A percentile compares a stretch with the other conserved stretches of the same genome.
phyloP scores from a whole-genome alignment of 1,140 invertebrate genomes.

The Xylocopa sonorina region DNA sequence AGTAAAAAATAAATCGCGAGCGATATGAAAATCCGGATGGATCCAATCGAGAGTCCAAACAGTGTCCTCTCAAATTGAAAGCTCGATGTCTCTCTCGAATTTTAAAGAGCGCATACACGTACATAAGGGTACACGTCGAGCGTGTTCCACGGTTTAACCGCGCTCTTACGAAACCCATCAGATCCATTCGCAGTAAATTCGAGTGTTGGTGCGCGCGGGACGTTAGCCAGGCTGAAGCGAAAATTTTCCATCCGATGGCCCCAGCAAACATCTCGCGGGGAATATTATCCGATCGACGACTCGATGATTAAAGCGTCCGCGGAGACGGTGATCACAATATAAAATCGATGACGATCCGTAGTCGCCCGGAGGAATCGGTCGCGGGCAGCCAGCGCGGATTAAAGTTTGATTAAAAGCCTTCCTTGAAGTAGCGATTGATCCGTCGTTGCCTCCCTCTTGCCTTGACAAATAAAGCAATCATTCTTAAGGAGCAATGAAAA shows the following conservation, averaged over 20 bases:
- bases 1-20: not conserved
- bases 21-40: not conserved
- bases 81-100: not conserved
- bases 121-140: not conserved
- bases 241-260: not conserved
- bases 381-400: not conserved
- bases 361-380: not conserved
- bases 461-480: constrained; percentile 38
- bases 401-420: constrained; percentile 33
- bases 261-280: not conserved
- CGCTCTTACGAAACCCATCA: not conserved
- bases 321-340: not conserved
- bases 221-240: not conserved
- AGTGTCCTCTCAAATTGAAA: not conserved
- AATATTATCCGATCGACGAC: not conserved
- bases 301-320: not conserved
- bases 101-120: not conserved
- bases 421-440: constrained; percentile 23
- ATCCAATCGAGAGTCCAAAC: not conserved
- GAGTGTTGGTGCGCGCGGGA: not conserved
- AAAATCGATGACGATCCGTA: not conserved
- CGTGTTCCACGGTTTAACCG: not conserved
- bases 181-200: not conserved
- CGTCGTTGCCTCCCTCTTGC: not conserved
- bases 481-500: constrained; percentile 34